A percentile compares a stretch with the other conserved stretches of the same genome.
Evolutionary conservation across 2,797 vertebrate species (phyloP).

Genomic region (Oreortyx pictus): DNA sequence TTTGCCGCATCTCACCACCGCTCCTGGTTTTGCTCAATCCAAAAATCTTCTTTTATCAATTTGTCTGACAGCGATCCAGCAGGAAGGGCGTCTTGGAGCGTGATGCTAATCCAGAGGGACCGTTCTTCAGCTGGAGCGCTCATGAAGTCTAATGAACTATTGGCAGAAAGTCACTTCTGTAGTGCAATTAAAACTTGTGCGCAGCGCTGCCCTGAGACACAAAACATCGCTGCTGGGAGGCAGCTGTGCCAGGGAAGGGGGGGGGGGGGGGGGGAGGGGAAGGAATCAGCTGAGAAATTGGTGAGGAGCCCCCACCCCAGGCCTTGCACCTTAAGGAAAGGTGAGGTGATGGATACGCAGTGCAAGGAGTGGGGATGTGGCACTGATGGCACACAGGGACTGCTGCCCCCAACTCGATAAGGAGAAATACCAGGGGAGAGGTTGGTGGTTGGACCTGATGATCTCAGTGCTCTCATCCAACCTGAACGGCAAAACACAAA

Average conservation of each 20-base stretch:
- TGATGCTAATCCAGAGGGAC: constrained; percentile 53
- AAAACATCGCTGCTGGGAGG: constrained; percentile 28
- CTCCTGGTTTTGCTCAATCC: constrained; percentile 1
- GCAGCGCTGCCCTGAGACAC: not conserved
- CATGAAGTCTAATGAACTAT: constrained; percentile 57
- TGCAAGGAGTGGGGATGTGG: constrained; percentile 43
- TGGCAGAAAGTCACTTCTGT: constrained; percentile 40
- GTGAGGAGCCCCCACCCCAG: not conserved
- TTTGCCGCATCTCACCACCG: not conserved
- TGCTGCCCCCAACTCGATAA: constrained; percentile 15
- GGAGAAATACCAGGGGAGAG: not conserved
- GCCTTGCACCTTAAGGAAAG: constrained; percentile 40
- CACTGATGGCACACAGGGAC: not conserved
- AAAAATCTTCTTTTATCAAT: constrained; percentile 45
- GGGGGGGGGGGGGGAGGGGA: too few species aligned
- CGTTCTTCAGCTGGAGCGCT: constrained; percentile 15
- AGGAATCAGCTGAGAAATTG: constrained; percentile 51
- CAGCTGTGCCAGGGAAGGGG: constrained; percentile 28
- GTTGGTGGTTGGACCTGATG: too few species aligned
- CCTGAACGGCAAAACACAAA: not conserved
- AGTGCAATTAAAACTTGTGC: constrained; percentile 43
- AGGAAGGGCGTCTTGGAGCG: constrained; percentile 38
- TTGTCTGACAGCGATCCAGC: constrained; percentile 39
- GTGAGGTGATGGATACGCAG: constrained; percentile 49
- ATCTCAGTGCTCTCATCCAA: too few species aligned